Base-by-base conservation (phyloP, 2,888 invertebrate species). In the Oegoconia quadripuncta region DNA sequence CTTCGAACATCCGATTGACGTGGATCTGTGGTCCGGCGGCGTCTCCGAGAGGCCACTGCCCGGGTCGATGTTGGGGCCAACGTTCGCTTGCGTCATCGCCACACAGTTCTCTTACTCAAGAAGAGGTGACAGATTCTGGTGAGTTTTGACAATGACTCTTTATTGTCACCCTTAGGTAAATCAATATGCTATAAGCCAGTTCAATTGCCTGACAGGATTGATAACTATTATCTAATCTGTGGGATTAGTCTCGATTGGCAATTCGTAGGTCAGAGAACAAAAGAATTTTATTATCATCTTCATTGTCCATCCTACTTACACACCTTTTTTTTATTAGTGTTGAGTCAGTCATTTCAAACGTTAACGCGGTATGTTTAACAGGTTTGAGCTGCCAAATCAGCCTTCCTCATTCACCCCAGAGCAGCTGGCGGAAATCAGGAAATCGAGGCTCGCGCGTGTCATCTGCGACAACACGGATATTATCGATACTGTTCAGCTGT, bases 11-110 rank as follows among this genome's bases (percentile, higher is more conserved):
- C 96, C 97, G 1, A 90, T 93, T 43, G 98, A 98, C 74, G 95
- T 98, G 31, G 97, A 98, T 87, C 88, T 97, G 37, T 98, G 97
- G 96, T 95, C 96, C 12, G 97, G 97, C 33, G 97, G 97, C 32
- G 96, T 97, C 5, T 96, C 97, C 0, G 98, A 98, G 69, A 89
- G 93, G 45, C 95, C 97, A 2, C 88, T 97, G 37, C 95, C 95
- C 6, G 97, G 96, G 29, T 96, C 96, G 38, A 94, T 97, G 93
- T 89, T 98, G 44, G 97, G 98, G 34, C 97, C 97, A 1, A 96
- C 97, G 34, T 97, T 97, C 66, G 96, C 96, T 36, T 98, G 97
- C 68, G 89, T 98, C 46, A 97, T 98, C 59, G 97, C 96, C 16
- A 95, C 95, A 16, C 97, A 97, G 77, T 96, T 97, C 87, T 94